Conservation (phyloP, 1,140 invertebrate species). For the Papilio xuthus region DNA sequence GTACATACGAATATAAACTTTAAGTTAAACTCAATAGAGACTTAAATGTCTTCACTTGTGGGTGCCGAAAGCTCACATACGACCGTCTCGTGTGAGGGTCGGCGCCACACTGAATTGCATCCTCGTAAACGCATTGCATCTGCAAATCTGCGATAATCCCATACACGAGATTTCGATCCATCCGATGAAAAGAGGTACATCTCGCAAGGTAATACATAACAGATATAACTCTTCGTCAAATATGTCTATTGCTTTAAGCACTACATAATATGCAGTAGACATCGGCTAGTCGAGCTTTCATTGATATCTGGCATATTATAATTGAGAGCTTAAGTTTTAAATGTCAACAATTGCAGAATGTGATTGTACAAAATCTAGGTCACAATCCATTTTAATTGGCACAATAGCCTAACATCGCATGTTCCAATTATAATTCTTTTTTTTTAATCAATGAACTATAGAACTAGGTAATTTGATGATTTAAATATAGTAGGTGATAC, state of each 20-base stretch:
- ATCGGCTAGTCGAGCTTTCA: background rate
- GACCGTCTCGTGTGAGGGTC: conserved; percentile 32
- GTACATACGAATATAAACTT: background rate
- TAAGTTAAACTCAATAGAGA: conserved; percentile 30
- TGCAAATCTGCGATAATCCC: conserved; percentile 5
- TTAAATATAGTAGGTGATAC: too few species aligned
- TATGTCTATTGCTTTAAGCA: background rate
- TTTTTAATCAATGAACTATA: background rate
- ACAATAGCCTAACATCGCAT: background rate
- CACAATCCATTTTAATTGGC: background rate
- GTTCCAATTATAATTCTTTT: background rate
- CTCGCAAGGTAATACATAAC: too few species aligned
- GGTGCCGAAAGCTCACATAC: conserved; percentile 31
- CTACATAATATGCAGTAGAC: background rate
- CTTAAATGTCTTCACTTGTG: background rate
- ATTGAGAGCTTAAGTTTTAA: too few species aligned
- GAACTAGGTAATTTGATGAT: background rate
- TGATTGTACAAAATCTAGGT: background rate
- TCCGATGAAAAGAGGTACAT: too few species aligned
- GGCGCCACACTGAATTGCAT: conserved; percentile 41
- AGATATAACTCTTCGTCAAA: too few species aligned
- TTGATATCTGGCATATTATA: too few species aligned
- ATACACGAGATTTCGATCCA: background rate
- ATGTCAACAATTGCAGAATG: too few species aligned
- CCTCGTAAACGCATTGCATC: conserved; percentile 2